Conservation (phyloP, 1,140 invertebrate species). For the Bemisia tabaci region DNA sequence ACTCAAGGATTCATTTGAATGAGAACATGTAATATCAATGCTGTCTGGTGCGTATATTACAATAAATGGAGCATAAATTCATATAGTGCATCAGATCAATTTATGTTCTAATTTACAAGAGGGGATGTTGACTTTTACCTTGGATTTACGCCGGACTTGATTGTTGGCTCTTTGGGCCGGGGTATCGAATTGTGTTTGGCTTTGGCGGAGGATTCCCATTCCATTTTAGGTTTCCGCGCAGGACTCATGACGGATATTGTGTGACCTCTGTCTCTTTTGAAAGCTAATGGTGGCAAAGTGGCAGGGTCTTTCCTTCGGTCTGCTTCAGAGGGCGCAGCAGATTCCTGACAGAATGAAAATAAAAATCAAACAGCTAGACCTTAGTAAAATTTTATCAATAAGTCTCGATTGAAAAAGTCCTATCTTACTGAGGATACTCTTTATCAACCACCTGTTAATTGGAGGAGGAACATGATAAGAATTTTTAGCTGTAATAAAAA, state of each 20-base stretch:
- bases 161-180: slow-evolving; percentile 36
- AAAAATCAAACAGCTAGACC: slow-evolving; percentile 4
- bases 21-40: too few relatives aligned
- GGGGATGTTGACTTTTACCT: slow-evolving; percentile 36
- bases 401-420: slow-evolving; percentile 4
- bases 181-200: slow-evolving; percentile 11
- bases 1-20: too few relatives aligned
- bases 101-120: too few relatives aligned
- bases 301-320: slow-evolving; percentile 19
- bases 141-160: slow-evolving; percentile 46
- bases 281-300: slow-evolving; percentile 35
- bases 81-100: too few relatives aligned
- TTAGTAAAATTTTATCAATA: background rate
- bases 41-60: too few relatives aligned
- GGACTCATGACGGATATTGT: slow-evolving; percentile 79
- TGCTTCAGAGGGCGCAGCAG: background rate
- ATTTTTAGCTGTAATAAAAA: too few relatives aligned
- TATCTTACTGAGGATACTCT: too few relatives aligned
- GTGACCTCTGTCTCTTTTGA: slow-evolving; percentile 55
- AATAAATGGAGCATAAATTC: too few relatives aligned
- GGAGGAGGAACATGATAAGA: too few relatives aligned
- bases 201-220: slow-evolving; percentile 19
- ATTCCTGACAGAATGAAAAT: too few relatives aligned
- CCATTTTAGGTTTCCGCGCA: slow-evolving; percentile 33
- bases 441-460: too few relatives aligned